Percentiles rank a stretch among this genome's conserved stretches.
Evolutionary conservation across 2,797 vertebrate species (phyloP).

Genomic region (Melanotaenia trifasciata): DNA sequence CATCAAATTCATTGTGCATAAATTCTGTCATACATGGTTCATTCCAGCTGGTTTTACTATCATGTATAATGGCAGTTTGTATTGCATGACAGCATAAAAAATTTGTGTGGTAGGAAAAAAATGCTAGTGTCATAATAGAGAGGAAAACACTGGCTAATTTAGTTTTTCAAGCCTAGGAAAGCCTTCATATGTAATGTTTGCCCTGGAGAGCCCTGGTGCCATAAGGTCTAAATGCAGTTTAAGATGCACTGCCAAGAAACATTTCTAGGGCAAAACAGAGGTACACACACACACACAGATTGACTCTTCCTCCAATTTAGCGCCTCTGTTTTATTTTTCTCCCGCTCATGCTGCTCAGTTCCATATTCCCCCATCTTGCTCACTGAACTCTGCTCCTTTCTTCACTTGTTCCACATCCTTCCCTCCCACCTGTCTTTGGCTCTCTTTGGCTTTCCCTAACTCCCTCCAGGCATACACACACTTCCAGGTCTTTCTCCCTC

Average conservation of each 20-base stretch:
- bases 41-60: background rate
- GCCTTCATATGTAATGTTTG: background rate
- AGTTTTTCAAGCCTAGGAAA: background rate
- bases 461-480: slow-evolving; percentile 63
- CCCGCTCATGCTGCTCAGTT: slow-evolving; percentile 8
- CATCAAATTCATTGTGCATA: background rate
- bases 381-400: slow-evolving; percentile 38
- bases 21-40: background rate
- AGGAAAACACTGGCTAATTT: slow-evolving; percentile 7
- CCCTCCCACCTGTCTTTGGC: slow-evolving; percentile 41
- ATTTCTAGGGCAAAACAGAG: slow-evolving; percentile 34
- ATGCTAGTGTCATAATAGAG: background rate
- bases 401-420: slow-evolving; percentile 36
- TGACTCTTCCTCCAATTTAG: slow-evolving; percentile 12
- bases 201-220: slow-evolving; percentile 21
- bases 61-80: background rate
- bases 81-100: background rate
- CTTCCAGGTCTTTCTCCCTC: slow-evolving; percentile 47
- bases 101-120: background rate
- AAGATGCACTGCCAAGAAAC: slow-evolving; percentile 38
- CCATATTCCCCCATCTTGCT: slow-evolving; percentile 17
- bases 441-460: slow-evolving; percentile 52
- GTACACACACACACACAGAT: slow-evolving; percentile 22
- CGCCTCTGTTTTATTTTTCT: slow-evolving; percentile 24
- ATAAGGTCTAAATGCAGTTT: slow-evolving; percentile 47